A percentile compares a stretch with the other conserved stretches of the same genome.
phyloP scores from a whole-genome alignment of 2,888 invertebrate genomes.

The Selenia dentaria region DNA sequence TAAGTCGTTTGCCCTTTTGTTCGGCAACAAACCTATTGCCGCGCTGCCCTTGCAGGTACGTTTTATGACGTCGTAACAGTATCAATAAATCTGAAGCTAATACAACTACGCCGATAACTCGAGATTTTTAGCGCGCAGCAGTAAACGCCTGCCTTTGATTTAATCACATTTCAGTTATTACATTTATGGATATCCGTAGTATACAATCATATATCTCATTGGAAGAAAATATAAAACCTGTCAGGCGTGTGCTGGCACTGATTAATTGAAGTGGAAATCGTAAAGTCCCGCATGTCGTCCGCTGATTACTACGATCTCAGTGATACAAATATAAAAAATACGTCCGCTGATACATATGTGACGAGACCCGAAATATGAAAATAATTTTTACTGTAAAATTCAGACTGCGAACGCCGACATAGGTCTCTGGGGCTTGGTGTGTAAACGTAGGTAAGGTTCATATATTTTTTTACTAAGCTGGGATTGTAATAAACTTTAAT shows the following conservation, averaged over 20 bases:
- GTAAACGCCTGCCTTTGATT: slow-evolving; percentile 38
- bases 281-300: slow-evolving; percentile 35
- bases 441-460: slow-evolving; percentile 1
- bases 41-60: slow-evolving; percentile 33
- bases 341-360: slow-evolving; percentile 27
- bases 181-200: slow-evolving; percentile 13
- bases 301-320: slow-evolving; percentile 31
- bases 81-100: slow-evolving; percentile 40
- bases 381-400: slow-evolving; percentile 34
- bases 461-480: slow-evolving; percentile 24
- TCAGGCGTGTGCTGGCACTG: slow-evolving; percentile 31
- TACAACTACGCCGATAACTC: slow-evolving; percentile 33
- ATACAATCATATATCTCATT: slow-evolving; percentile 6
- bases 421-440: slow-evolving; percentile 22
- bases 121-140: slow-evolving; percentile 33
- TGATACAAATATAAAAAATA: slow-evolving; percentile 28
- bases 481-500: slow-evolving; percentile 27
- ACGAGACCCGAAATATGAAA: slow-evolving; percentile 32
- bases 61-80: slow-evolving; percentile 43
- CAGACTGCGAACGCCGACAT: slow-evolving; percentile 27
- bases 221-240: slow-evolving; percentile 5
- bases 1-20: slow-evolving; percentile 31
- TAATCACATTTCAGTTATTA: slow-evolving; percentile 36
- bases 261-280: slow-evolving; percentile 50
- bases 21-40: slow-evolving; percentile 30